A percentile compares a stretch with the other conserved stretches of the same genome.
These are phyloP conservation scores for Melanotaenia maccullochi DNA, from an alignment of 2,797 vertebrate genomes.

Conservation along the genomic window DNA sequence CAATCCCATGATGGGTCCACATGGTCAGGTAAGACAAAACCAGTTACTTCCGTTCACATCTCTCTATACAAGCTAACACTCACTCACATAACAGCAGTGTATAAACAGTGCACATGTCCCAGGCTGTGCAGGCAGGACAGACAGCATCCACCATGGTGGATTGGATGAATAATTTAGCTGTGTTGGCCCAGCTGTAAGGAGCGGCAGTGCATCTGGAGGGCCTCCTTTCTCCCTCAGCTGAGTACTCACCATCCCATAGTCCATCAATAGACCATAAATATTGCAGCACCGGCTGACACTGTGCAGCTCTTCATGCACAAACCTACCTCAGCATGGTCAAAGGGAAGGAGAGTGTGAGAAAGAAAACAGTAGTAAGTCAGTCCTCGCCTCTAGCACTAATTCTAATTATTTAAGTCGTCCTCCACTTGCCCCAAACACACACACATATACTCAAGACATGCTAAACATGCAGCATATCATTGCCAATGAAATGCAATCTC, in stretches of 20 bases:
- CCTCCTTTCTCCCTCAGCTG: constrained; percentile 69
- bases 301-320: constrained; percentile 64
- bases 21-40: constrained; percentile 85
- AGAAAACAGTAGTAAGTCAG: constrained; percentile 49
- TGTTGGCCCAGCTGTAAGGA: constrained; percentile 76
- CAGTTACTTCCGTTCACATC: constrained; percentile 6
- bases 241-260: constrained; percentile 78
- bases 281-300: constrained; percentile 75
- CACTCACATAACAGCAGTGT: constrained; percentile 30
- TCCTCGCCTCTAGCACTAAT: constrained; percentile 44
- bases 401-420: constrained; percentile 61
- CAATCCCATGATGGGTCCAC: constrained; percentile 89
- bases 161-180: constrained; percentile 84
- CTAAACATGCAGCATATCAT: constrained; percentile 27
- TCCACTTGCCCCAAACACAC: constrained; percentile 37
- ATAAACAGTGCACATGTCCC: constrained; percentile 51
- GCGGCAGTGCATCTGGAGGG: constrained; percentile 79
- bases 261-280: constrained; percentile 86
- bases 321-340: constrained; percentile 57
- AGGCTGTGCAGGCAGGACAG: constrained; percentile 61
- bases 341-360: constrained; percentile 7
- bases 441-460: constrained; percentile 2
- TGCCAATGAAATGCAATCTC: constrained; percentile 36
- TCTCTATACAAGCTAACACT: constrained; percentile 5
- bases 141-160: constrained; percentile 62